A percentile compares a stretch with the other conserved stretches of the same genome.
phyloP scores from a whole-genome alignment of 2,888 invertebrate genomes.

The Agrotis clavis region DNA sequence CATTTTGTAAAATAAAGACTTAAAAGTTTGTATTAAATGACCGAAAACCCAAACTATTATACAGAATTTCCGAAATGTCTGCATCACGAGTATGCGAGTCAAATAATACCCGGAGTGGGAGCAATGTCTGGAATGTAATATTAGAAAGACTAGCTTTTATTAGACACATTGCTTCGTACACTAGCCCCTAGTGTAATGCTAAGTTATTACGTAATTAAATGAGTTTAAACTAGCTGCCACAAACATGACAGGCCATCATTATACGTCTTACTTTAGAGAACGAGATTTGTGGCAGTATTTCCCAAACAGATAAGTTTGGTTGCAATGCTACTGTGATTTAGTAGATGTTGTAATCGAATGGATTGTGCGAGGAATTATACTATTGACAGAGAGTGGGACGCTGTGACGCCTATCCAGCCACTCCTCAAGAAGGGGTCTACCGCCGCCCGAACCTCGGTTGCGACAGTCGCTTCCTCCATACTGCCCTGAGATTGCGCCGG shows the following conservation, averaged over 20 bases:
- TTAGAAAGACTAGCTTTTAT: slow-evolving; percentile 20
- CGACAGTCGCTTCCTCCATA: too few relatives aligned
- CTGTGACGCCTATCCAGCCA: too few relatives aligned
- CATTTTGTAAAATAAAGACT: too few relatives aligned
- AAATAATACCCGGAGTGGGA: slow-evolving; percentile 26
- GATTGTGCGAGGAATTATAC: too few relatives aligned
- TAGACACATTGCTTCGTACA: slow-evolving; percentile 24
- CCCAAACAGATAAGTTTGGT: neutral
- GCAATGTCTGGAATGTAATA: slow-evolving; percentile 30
- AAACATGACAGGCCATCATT: neutral
- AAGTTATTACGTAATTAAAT: slow-evolving; percentile 36
- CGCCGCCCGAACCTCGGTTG: too few relatives aligned
- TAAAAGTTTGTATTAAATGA: neutral
- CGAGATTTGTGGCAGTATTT: neutral
- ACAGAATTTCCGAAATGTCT: slow-evolving; percentile 19
- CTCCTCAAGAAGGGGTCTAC: too few relatives aligned
- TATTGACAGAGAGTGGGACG: too few relatives aligned
- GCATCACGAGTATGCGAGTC: slow-evolving; percentile 28
- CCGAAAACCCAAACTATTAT: neutral
- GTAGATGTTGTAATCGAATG: neutral
- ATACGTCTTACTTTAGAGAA: slow-evolving; percentile 7
- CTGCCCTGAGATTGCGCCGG: too few relatives aligned
- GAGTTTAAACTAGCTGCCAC: slow-evolving; percentile 13
- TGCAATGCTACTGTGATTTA: slow-evolving; percentile 3
- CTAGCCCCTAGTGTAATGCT: slow-evolving; percentile 1